Conservation (phyloP, 2,113 vertebrate species). For the Sorex fumeus region DNA sequence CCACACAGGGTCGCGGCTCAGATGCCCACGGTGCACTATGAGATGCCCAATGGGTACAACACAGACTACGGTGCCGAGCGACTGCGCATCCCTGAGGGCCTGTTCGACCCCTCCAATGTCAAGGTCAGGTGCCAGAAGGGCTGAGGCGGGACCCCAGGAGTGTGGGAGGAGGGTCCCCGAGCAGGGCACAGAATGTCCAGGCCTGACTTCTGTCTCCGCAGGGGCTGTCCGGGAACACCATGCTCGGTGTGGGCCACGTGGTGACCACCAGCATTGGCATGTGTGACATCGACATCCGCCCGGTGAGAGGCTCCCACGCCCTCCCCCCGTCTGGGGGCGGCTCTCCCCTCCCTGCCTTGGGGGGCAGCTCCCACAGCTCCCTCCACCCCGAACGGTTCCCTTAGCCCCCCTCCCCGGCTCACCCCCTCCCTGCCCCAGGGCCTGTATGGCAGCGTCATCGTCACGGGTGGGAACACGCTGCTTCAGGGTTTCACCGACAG, state of each 20-base stretch:
- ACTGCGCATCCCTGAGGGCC: conserved; percentile 90
- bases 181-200: neutral
- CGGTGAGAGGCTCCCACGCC: conserved; percentile 80
- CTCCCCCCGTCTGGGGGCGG: no score
- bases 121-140: conserved; percentile 84
- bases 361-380: no score
- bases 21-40: conserved; percentile 92
- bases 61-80: conserved; percentile 90
- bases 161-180: neutral
- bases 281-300: conserved; percentile 92
- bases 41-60: conserved; percentile 91
- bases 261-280: conserved; percentile 91
- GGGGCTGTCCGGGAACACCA: conserved; percentile 91
- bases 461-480: conserved; percentile 89
- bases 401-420: no score
- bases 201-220: conserved; percentile 60
- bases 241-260: conserved; percentile 91
- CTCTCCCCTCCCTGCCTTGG: no score
- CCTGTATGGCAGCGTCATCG: conserved; percentile 89
- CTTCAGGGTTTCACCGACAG: conserved; percentile 91
- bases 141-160: neutral
- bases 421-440: conserved; percentile 81
- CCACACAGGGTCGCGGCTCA: conserved; percentile 89
- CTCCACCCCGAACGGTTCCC: no score
- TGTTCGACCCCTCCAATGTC: conserved; percentile 91